Evolutionary conservation across 2,797 vertebrate species (phyloP).

Genomic region (Malacoctenus gilli): DNA sequence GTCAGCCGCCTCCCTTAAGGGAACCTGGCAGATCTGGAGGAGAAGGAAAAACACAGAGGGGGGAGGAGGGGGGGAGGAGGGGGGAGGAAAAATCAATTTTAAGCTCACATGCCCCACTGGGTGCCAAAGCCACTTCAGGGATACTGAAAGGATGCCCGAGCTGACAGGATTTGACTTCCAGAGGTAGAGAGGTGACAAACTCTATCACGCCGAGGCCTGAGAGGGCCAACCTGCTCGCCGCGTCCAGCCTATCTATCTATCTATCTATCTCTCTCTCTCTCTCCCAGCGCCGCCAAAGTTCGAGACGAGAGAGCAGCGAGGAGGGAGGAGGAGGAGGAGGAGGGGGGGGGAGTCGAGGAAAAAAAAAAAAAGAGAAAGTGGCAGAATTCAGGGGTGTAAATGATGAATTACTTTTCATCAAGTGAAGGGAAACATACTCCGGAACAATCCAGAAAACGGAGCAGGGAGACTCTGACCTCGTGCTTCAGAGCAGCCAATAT

Average conservation of each 20-base stretch:
- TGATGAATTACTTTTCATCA: slow-evolving; percentile 99
- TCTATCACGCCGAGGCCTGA: slow-evolving; percentile 88
- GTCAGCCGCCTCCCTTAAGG: slow-evolving; percentile 91
- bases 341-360: background rate
- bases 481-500: slow-evolving; percentile 99
- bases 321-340: slow-evolving; percentile 50
- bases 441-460: slow-evolving; percentile 99
- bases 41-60: slow-evolving; percentile 46
- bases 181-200: slow-evolving; percentile 99
- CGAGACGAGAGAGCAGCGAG: slow-evolving; percentile 77
- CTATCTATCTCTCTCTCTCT: slow-evolving; percentile 95
- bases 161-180: slow-evolving; percentile 95
- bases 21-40: slow-evolving; percentile 90
- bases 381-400: slow-evolving; percentile 99
- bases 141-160: slow-evolving; percentile 91
- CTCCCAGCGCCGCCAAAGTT: slow-evolving; percentile 88
- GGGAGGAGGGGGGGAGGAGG: too few relatives aligned
- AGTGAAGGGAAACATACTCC: slow-evolving; percentile 98
- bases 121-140: slow-evolving; percentile 94
- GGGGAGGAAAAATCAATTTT: slow-evolving; percentile 90
- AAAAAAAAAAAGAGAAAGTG: slow-evolving; percentile 77
- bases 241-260: slow-evolving; percentile 90
- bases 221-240: slow-evolving; percentile 92
- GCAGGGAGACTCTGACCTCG: slow-evolving; percentile 98
- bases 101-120: slow-evolving; percentile 94